phyloP scores from a whole-genome alignment of 2,888 invertebrate species.

The Mythimna albipuncta region DNA sequence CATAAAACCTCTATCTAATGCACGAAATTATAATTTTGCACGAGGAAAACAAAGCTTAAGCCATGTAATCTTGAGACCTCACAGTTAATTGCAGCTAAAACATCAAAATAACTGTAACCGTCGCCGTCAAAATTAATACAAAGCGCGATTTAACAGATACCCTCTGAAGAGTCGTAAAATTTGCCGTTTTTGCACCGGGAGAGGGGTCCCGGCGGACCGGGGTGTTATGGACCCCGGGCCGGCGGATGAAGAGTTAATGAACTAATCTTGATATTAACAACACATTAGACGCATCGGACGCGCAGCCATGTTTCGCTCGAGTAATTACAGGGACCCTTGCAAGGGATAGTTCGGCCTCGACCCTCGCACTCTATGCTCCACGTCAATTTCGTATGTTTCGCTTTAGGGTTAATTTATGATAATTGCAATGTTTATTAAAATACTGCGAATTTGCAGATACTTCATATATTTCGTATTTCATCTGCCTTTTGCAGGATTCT shows the following conservation, averaged over 20 bases:
- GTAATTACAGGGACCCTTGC: slow-evolving; percentile 77
- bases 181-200: slow-evolving; percentile 76
- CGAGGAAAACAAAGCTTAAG: slow-evolving; percentile 51
- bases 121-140: slow-evolving; percentile 86
- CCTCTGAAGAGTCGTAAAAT: slow-evolving; percentile 82
- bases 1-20: slow-evolving; percentile 31
- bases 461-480: slow-evolving; percentile 4
- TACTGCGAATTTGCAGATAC: slow-evolving; percentile 48
- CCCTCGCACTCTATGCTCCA: slow-evolving; percentile 63
- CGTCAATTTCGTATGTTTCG: slow-evolving; percentile 67
- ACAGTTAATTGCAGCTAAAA: slow-evolving; percentile 73
- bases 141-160: slow-evolving; percentile 81
- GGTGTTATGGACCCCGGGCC: slow-evolving; percentile 67
- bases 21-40: slow-evolving; percentile 45
- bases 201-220: slow-evolving; percentile 69
- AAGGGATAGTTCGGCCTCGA: slow-evolving; percentile 71
- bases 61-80: slow-evolving; percentile 63
- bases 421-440: slow-evolving; percentile 73
- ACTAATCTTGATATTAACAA: slow-evolving; percentile 90
- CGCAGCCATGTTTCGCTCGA: slow-evolving; percentile 75
- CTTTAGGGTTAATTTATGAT: slow-evolving; percentile 73
- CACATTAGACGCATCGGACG: slow-evolving; percentile 89
- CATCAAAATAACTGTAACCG: slow-evolving; percentile 81
- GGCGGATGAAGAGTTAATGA: slow-evolving; percentile 89
- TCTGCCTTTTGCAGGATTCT: not conserved